Conservation (phyloP, 1,140 invertebrate genomes). For the Parasteatoda tepidariorum region DNA sequence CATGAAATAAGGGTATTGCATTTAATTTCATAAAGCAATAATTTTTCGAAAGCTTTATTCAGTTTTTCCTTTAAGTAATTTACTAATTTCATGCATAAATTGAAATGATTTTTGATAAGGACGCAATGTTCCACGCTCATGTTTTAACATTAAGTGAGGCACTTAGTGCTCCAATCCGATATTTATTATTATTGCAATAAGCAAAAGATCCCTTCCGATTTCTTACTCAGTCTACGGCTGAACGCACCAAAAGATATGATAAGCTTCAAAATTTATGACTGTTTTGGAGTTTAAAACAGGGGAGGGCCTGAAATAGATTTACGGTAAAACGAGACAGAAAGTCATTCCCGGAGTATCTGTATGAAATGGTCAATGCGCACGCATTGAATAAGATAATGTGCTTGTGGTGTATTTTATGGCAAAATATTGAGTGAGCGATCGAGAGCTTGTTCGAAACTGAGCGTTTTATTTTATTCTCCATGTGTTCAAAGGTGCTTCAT, state of each 20-base stretch:
- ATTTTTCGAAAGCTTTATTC: too few species aligned
- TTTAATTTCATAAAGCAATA: too few species aligned
- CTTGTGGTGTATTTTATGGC: not conserved
- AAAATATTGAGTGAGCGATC: not conserved
- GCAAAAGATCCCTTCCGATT: not conserved
- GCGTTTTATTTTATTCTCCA: not conserved
- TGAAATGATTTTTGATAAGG: too few species aligned
- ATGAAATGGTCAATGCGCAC: not conserved
- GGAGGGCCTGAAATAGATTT: constrained; percentile 4
- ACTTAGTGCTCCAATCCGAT: too few species aligned
- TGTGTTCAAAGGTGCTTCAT: not conserved
- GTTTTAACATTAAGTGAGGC: too few species aligned
- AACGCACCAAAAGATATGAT: constrained; percentile 27
- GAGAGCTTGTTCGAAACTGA: not conserved
- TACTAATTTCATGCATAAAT: too few species aligned
- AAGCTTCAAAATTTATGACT: constrained; percentile 20
- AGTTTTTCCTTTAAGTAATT: too few species aligned
- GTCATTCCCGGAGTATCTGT: constrained; percentile 4
- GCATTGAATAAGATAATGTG: constrained; percentile 8
- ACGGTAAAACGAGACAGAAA: not conserved
- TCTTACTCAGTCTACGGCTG: not conserved
- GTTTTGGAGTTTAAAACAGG: constrained; percentile 6
- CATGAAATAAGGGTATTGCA: too few species aligned
- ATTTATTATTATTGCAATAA: not conserved
- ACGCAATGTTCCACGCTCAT: too few species aligned